A percentile compares a stretch with the other conserved stretches of the same genome.
Evolutionary conservation across 2,888 invertebrate genomes (phyloP).

Genomic region (Ferdinandea cuprea): DNA sequence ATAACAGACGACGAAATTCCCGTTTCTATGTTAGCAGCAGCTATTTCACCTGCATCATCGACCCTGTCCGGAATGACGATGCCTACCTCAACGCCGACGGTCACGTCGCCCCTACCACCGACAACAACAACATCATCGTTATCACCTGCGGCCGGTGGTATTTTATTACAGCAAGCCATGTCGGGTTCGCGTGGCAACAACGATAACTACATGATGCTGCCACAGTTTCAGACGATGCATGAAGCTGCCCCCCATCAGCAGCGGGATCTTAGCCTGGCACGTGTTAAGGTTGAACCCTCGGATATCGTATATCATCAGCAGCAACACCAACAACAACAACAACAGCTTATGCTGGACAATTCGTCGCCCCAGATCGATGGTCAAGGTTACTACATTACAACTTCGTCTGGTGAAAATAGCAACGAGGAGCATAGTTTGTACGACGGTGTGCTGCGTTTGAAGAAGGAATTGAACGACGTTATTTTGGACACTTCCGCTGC

Average conservation of each 20-base stretch:
- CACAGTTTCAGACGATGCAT: conserved; percentile 53
- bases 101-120: conserved; percentile 50
- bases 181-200: conserved; percentile 60
- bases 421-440: conserved; percentile 73
- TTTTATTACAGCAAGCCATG: conserved; percentile 78
- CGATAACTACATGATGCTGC: conserved; percentile 63
- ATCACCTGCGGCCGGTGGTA: conserved; percentile 81
- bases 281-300: conserved; percentile 64
- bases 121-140: conserved; percentile 75
- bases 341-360: conserved; percentile 46
- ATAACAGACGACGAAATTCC: conserved; percentile 82
- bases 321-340: conserved; percentile 47
- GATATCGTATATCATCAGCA: conserved; percentile 64
- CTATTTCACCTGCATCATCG: conserved; percentile 71
- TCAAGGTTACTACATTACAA: conserved; percentile 57
- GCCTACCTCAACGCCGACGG: conserved; percentile 75
- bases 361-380: conserved; percentile 66
- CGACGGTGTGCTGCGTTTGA: conserved; percentile 78
- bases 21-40: conserved; percentile 82
- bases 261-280: conserved; percentile 40
- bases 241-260: conserved; percentile 49
- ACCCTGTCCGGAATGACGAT: conserved; percentile 72
- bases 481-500: conserved; percentile 80
- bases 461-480: conserved; percentile 81
- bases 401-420: conserved; percentile 64